phyloP scores from a whole-genome alignment of 2,113 vertebrate species.

The Oncorhynchus gorbuscha region DNA sequence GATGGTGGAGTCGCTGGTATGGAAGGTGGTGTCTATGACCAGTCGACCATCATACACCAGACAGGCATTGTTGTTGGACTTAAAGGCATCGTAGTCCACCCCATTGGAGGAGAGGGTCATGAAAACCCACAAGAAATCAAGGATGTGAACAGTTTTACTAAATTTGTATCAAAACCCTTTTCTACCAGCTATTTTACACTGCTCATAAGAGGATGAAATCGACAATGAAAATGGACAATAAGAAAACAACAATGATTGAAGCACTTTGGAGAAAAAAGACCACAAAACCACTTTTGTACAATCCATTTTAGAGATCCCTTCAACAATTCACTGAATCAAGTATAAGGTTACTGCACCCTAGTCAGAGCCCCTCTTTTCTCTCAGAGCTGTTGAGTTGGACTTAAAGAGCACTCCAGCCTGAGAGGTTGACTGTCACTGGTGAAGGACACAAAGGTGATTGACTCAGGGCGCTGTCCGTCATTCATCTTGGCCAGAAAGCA shows the following conservation, averaged over 20 bases:
- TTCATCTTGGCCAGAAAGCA: slow-evolving; percentile 80
- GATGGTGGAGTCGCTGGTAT: slow-evolving; percentile 81
- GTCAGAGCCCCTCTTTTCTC: background rate
- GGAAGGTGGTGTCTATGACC: slow-evolving; percentile 80
- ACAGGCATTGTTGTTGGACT: slow-evolving; percentile 78
- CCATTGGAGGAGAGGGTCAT: slow-evolving; percentile 81
- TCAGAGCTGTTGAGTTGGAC: slow-evolving; percentile 48
- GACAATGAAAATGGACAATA: background rate
- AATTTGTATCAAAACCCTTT: background rate
- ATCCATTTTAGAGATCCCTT: too few species aligned
- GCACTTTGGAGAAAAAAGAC: background rate
- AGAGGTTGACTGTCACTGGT: slow-evolving; percentile 64
- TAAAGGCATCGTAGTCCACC: slow-evolving; percentile 83
- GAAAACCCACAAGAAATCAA: slow-evolving; percentile 74
- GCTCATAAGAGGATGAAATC: background rate
- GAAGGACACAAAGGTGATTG: slow-evolving; percentile 77
- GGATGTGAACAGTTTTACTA: background rate
- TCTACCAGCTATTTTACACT: background rate
- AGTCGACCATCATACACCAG: slow-evolving; percentile 86
- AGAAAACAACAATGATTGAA: background rate
- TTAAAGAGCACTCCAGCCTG: slow-evolving; percentile 79
- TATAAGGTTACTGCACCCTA: background rate
- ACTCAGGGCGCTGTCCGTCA: slow-evolving; percentile 55
- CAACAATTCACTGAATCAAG: background rate
- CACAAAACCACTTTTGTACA: background rate